Conservation (phyloP, 2,888 invertebrate species). For the Lypha dubia region DNA sequence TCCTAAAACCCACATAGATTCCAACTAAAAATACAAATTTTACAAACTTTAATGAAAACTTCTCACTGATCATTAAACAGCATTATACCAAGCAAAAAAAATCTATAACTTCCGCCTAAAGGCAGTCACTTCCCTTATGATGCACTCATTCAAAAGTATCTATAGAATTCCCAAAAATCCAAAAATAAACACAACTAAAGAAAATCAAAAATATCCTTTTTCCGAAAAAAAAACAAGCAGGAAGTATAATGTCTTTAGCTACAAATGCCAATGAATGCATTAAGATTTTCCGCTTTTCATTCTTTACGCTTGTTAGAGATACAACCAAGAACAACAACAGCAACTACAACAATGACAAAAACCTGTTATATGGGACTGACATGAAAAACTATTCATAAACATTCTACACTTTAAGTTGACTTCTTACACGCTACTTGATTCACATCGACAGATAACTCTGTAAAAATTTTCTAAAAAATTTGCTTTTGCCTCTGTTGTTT, state of each 20-base stretch:
- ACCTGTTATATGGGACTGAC: background rate
- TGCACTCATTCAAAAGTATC: background rate
- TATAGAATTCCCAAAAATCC: background rate
- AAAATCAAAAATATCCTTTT: slow-evolving; percentile 9
- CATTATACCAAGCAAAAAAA: background rate
- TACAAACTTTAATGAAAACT: background rate
- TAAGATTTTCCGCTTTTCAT: slow-evolving; percentile 45
- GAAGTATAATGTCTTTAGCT: slow-evolving; percentile 61
- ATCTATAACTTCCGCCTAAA: slow-evolving; percentile 33
- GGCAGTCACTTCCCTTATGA: slow-evolving; percentile 50
- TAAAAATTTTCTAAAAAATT: slow-evolving; percentile 76
- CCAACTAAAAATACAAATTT: too few species aligned
- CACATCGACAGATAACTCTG: slow-evolving; percentile 68
- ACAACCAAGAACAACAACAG: background rate
- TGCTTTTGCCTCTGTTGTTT: slow-evolving; percentile 71
- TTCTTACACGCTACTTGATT: slow-evolving; percentile 56
- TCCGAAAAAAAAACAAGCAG: slow-evolving; percentile 32
- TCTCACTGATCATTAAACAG: slow-evolving; percentile 9
- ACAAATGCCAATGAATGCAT: slow-evolving; percentile 65
- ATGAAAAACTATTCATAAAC: slow-evolving; percentile 58
- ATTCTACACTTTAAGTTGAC: slow-evolving; percentile 69
- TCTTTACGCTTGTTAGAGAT: slow-evolving; percentile 2
- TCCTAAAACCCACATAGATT: too few species aligned
- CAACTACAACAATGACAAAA: background rate
- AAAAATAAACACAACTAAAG: too few species aligned